These are phyloP conservation scores for Conistra vaccinii DNA, from an alignment of 2,888 invertebrate species.

Conservation along the genomic window DNA sequence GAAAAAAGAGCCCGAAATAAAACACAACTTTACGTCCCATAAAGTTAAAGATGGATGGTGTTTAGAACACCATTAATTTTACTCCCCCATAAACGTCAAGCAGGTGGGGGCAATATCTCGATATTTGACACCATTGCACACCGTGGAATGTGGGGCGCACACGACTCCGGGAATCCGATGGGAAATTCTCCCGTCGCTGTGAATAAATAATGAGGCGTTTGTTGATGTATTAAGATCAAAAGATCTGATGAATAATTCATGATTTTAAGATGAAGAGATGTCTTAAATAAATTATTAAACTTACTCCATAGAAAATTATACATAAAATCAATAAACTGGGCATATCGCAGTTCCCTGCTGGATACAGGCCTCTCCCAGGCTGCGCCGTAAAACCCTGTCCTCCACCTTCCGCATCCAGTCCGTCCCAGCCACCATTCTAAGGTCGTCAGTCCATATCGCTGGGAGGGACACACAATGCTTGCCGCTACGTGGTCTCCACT, in stretches of 20 bases:
- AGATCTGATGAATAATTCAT: conserved; percentile 6
- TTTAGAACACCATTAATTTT: conserved; percentile 64
- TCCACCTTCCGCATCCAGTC: too few species aligned
- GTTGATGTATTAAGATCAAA: conserved; percentile 17
- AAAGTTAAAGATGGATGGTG: conserved; percentile 49
- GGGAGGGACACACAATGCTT: too few species aligned
- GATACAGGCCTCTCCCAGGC: too few species aligned
- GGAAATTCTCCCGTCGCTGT: conserved; percentile 35
- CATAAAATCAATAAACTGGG: not conserved
- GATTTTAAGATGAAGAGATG: not conserved
- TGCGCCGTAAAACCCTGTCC: too few species aligned
- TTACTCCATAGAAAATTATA: not conserved
- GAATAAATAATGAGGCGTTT: conserved; percentile 51
- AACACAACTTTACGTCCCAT: conserved; percentile 14
- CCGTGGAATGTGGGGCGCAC: conserved; percentile 44
- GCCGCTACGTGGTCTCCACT: too few species aligned
- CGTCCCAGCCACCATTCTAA: too few species aligned
- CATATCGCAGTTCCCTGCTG: too few species aligned
- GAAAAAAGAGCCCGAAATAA: conserved; percentile 5
- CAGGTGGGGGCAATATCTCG: conserved; percentile 49
- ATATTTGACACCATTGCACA: conserved; percentile 53
- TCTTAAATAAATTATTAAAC: not conserved
- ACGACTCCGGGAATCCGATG: conserved; percentile 43
- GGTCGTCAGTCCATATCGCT: too few species aligned
- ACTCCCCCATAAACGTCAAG: conserved; percentile 51